Conservation (phyloP, 2,888 invertebrate genomes). For the Cantharis rufa region DNA sequence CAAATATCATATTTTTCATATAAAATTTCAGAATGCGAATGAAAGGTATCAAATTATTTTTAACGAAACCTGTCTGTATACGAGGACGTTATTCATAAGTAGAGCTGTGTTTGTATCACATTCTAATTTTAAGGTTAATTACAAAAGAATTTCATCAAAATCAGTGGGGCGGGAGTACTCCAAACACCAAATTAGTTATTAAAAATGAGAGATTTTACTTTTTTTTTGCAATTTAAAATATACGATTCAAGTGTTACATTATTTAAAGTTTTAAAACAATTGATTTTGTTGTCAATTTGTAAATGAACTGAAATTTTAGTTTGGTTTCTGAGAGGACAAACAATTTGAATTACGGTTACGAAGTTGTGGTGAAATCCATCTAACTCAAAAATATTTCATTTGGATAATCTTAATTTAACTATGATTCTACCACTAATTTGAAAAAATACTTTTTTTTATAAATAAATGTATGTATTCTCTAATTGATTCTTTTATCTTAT, state of each 20-base stretch:
- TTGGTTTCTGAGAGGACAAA: not conserved
- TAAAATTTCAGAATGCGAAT: not conserved
- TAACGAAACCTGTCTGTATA: not conserved
- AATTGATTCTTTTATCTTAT: not conserved
- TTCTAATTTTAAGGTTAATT: not conserved
- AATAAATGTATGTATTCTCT: constrained; percentile 12
- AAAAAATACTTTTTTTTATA: constrained; percentile 8
- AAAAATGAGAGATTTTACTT: not conserved
- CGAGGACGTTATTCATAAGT: not conserved
- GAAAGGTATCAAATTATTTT: not conserved
- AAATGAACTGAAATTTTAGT: not conserved
- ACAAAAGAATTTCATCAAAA: not conserved
- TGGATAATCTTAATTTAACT: not conserved
- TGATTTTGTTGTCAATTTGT: not conserved
- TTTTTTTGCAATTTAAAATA: not conserved
- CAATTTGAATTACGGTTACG: not conserved
- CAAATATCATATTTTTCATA: not conserved
- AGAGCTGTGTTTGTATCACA: not conserved
- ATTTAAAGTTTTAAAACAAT: too few relatives aligned
- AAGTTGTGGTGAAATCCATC: not conserved
- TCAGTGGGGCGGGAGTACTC: not conserved
- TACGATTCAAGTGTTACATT: not conserved
- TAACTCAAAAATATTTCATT: not conserved
- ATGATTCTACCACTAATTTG: not conserved
- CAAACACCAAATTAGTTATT: not conserved